A percentile compares a stretch with the other conserved stretches of the same genome.
phyloP scores from a whole-genome alignment of 2,797 vertebrate species.

The Psittacula echo region DNA sequence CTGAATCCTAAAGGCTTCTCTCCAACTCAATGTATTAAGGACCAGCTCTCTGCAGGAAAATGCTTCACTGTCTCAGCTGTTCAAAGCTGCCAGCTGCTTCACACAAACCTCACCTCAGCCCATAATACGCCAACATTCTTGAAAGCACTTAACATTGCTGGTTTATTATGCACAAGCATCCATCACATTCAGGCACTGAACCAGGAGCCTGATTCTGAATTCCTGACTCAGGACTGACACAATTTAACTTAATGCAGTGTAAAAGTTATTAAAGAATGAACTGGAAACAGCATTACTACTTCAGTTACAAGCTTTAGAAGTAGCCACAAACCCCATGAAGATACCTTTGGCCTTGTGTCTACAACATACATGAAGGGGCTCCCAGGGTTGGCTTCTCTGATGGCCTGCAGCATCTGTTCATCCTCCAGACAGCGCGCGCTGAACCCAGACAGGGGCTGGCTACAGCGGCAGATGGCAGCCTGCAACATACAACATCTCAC shows the following conservation, averaged over 20 bases:
- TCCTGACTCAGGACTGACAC: background rate
- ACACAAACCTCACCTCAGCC: background rate
- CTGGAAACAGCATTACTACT: background rate
- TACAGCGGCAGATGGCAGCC: constrained; percentile 85
- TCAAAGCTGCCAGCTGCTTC: background rate
- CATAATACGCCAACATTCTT: background rate
- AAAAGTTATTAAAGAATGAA: rapidly evolving
- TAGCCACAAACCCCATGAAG: background rate
- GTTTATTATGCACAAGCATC: rapidly evolving
- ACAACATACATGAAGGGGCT: constrained; percentile 86
- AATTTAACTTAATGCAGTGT: background rate
- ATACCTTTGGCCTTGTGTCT: constrained; percentile 87
- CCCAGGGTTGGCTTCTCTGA: constrained; percentile 81
- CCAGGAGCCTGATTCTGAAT: background rate
- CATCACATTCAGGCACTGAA: rapidly evolving
- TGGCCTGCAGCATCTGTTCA: constrained; percentile 83
- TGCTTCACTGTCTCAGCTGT: background rate
- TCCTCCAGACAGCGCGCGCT: constrained; percentile 82
- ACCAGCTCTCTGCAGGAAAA: background rate
- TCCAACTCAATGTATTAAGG: background rate
- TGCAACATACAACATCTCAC: constrained; percentile 52
- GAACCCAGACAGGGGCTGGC: constrained; percentile 83
- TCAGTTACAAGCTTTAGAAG: background rate
- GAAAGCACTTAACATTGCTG: background rate
- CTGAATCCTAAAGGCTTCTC: background rate